Base-by-base conservation (phyloP, 64 coral and sea anemone genomes). In the Montipora efflorescens region DNA sequence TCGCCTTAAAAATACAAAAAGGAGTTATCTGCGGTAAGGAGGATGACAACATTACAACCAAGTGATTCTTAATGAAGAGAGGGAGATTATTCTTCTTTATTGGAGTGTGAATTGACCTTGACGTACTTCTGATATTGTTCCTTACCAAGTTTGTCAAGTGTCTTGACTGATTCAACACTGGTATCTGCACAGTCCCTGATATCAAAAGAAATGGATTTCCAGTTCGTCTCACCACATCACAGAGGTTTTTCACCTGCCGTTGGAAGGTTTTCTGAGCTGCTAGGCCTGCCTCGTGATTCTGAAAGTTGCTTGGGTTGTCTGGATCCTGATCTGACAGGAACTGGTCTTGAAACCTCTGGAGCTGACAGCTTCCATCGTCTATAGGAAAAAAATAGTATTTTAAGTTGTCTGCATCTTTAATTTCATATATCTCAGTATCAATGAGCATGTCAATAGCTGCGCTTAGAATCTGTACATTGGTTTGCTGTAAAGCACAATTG, bases 261-360 rank as follows among this genome's bases (percentile, higher is more conserved):
- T 95, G 94, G 67, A 95, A 92, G 11, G 94, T 88, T 87, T 91
- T 91, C 83, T 95, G 94, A 18, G 76, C 67, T 73, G 76, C 81
- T 12, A 3, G 4, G 46, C 94, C 89, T 58, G 82, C 48, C 11
- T 95, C 83, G 45, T 95, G 94, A 55, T 95, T 91, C 22, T 92
- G 81, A 44, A 95, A 55, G 50, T 88, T 81, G 13, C 12, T 91
- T 44, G 94, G 83, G 45, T 91, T 88, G 16, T 95, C 94, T 47
- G 94, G 89, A 88, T 88, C 90, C 15, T 86, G 70, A 64, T 57
- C 57, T 21, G 77, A 45, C 10, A 95, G 81, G 83, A 87, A 91
- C 70, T 91, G 88, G 47, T 95, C 89, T 79, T 36, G 83, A 79
- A 69, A 94, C 25, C 47, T 90, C 93, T 19, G 85, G 87, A 47